Evolutionary conservation across 1,140 invertebrate species (phyloP), one percentile per base, ranked within the genome.

Genomic region (Musca domestica): DNA sequence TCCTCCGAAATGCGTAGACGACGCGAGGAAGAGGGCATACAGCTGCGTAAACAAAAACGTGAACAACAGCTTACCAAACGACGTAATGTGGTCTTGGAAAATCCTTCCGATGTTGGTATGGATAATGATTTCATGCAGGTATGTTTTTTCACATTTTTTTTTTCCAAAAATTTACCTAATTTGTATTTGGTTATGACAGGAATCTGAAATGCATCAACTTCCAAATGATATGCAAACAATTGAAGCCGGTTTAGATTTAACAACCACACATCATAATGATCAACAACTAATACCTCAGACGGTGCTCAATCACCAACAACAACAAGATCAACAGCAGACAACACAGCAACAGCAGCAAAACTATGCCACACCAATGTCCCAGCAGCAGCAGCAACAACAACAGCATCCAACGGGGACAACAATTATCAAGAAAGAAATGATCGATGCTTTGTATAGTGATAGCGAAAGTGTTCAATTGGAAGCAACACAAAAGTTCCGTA

Each of bases 1-100:
- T 93, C 94, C 14, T 91, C 95, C 74, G 96, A 98, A 83, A 84
- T 98, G 67, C 85, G 97, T 22, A 87, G 96, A 65, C 85, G 96
- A 56, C 84, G 96, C 67, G 96, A 99, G 84, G 96, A 99, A 79
- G 95, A 98, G 85, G 96, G 96, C 34, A 92, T 98, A 23, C 96
- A 98, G 77, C 84, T 98, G 34, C 83, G 97, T 23, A 98, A 98
- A 85, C 95, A 96, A 75, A 98, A 98, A 83, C 83, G 96, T 72
- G 96, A 98, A 79, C 91, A 95, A 73, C 93, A 95, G 81, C 83
- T 98, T 15, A 95, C 93, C 70, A 98, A 98, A 84, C 84, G 94
- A 48, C 87, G 95, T 73, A 97, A 97, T 89, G 94, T 98, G 68
- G 77, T 86, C n/a, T 82, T 85, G 30, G 70, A 79, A 17, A 69